Evolutionary conservation across 1,140 invertebrate genomes (phyloP), one percentile per base, ranked within the genome.

Genomic region (Heliothis subflexa): DNA sequence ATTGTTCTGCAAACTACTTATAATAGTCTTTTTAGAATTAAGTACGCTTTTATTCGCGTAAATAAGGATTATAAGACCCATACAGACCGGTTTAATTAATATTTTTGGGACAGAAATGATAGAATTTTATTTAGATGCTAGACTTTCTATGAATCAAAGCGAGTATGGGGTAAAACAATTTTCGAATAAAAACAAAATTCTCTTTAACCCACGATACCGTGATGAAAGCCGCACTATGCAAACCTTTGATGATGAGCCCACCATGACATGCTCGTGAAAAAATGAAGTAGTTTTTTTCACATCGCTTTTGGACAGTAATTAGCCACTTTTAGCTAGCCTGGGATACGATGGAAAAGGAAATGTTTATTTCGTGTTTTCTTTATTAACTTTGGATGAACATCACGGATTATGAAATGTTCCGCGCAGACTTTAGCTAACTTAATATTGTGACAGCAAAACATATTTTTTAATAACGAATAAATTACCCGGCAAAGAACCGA

Each of bases 281-380:
- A 78, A 52, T 78, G 21, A 40, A n/a, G 40, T 21, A 50, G 64
- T 14, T 40, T 70, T 71, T 71, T 71, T 71, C 68, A 9, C 54
- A 61, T 78, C 28, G 66, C 55, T 71, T 78, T 71, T 70, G 54
- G 40, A 49, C 68, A 71, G 66, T 78, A 78, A 78, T 78, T 78
- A 78, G 45, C 33, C 33, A 54, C 50, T 77, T 77, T 66, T 18
- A 77, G 16, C 3, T 45, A 77, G 40, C 49, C 47, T 25, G 45
- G 49, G 21, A 40, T 66, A 57, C 16, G 1, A 49, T 47, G 33
- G 52, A 55, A 61, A 71, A 14, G 50, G 33, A 16, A 64, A 68
- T 68, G 50, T 68, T 77, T 64, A 45, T 77, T 64, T 66, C 54
- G 28, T 45, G 10, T 75, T 75, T 52, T 62, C 47, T 50, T 62